Evolutionary conservation across 2,113 vertebrate genomes (phyloP).

Genomic region (Strix uralensis): DNA sequence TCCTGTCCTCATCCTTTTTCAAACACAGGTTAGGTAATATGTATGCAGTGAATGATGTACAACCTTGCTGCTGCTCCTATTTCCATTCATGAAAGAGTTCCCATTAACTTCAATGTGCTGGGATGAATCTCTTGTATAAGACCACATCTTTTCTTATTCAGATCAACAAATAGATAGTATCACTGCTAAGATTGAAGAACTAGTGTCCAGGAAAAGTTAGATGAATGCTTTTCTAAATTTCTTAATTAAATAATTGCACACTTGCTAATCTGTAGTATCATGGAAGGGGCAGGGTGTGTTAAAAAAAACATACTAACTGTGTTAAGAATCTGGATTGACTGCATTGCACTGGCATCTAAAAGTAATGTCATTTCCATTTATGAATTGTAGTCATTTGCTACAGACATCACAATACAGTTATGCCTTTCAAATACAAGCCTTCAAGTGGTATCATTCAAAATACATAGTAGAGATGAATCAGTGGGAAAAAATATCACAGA

Average conservation of each 20-base stretch:
- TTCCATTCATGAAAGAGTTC: background rate
- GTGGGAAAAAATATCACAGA: background rate
- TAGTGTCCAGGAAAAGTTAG: background rate
- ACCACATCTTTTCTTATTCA: background rate
- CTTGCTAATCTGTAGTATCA: background rate
- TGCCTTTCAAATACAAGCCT: background rate
- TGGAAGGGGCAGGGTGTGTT: fast-evolving
- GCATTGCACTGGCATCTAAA: background rate
- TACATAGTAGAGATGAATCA: background rate
- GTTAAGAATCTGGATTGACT: background rate
- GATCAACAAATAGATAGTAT: background rate
- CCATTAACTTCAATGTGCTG: background rate
- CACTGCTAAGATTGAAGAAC: background rate
- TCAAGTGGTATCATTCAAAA: background rate
- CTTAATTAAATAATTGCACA: background rate
- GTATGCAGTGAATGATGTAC: background rate
- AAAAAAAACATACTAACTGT: background rate
- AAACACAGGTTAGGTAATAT: background rate
- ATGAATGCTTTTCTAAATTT: background rate
- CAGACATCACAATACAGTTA: background rate
- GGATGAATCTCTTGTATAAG: background rate
- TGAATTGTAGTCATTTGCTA: background rate
- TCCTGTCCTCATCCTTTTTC: background rate
- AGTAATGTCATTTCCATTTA: background rate
- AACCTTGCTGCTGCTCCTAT: background rate